Percentiles rank a stretch among this genome's conserved stretches.
Conservation (phyloP, 2,113 vertebrate genomes). For the Colaptes auratus region DNA sequence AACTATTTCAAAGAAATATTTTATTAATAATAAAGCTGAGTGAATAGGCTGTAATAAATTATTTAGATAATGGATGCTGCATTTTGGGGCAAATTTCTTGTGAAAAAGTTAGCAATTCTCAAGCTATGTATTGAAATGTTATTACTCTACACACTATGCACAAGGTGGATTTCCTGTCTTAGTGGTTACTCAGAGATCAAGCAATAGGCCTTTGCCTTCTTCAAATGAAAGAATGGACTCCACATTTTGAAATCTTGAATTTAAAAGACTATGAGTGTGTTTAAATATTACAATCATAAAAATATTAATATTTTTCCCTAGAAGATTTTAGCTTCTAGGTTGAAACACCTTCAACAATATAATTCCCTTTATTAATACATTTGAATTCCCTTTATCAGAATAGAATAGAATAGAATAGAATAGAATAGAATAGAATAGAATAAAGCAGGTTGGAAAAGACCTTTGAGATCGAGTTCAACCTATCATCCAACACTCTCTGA, state of each 20-base stretch:
- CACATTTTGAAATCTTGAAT: not conserved
- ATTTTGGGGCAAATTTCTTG: not conserved
- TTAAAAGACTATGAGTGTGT: not conserved
- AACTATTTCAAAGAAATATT: slow-evolving; percentile 46
- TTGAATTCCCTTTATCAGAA: too few species aligned
- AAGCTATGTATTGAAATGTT: not conserved
- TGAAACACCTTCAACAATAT: rapidly evolving
- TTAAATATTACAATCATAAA: not conserved
- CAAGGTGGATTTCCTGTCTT: not conserved
- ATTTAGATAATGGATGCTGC: slow-evolving; percentile 21
- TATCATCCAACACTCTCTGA: too few species aligned
- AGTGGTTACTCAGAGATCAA: not conserved
- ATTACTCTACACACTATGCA: not conserved
- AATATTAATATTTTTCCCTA: not conserved
- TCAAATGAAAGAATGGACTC: not conserved
- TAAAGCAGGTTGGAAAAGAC: too few species aligned
- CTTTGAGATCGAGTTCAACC: too few species aligned
- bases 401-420: too few species aligned
- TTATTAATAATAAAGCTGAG: slow-evolving; percentile 49
- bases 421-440: too few species aligned
- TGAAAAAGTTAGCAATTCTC: slow-evolving; percentile 3
- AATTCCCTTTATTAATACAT: not conserved
- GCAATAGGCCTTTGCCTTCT: not conserved
- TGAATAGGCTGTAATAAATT: slow-evolving; percentile 42
- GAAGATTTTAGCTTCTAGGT: not conserved